Conservation (phyloP, 2,113 vertebrate genomes). For the Urocitellus parryii region DNA sequence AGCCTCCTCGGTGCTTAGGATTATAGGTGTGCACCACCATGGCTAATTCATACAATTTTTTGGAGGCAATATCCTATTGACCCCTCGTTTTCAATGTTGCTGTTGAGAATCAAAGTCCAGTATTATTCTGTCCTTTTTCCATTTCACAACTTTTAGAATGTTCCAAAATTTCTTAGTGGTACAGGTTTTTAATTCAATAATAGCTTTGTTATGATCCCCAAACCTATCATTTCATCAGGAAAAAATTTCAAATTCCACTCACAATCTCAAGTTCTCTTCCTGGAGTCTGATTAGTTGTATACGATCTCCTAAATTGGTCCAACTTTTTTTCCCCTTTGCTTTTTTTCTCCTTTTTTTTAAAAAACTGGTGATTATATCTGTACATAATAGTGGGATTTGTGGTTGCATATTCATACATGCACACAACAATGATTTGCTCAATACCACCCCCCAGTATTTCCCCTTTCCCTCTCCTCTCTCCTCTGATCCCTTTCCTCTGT, state of each 20-base stretch:
- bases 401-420: no score
- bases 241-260: neutral
- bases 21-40: neutral
- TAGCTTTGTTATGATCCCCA: neutral
- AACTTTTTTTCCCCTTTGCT: neutral
- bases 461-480: no score
- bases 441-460: no score
- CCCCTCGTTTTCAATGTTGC: neutral
- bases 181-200: slow-evolving; percentile 19
- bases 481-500: no score
- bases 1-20: neutral
- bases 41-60: neutral
- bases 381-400: no score
- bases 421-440: no score
- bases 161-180: slow-evolving; percentile 16
- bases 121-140: neutral
- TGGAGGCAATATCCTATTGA: neutral
- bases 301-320: neutral
- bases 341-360: neutral
- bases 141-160: slow-evolving; percentile 2
- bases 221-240: neutral
- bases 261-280: slow-evolving; percentile 31
- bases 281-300: neutral
- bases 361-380: no score
- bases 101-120: neutral